Base-by-base conservation (phyloP, 1,140 invertebrate genomes). In the Pentalonia nigronervosa region DNA sequence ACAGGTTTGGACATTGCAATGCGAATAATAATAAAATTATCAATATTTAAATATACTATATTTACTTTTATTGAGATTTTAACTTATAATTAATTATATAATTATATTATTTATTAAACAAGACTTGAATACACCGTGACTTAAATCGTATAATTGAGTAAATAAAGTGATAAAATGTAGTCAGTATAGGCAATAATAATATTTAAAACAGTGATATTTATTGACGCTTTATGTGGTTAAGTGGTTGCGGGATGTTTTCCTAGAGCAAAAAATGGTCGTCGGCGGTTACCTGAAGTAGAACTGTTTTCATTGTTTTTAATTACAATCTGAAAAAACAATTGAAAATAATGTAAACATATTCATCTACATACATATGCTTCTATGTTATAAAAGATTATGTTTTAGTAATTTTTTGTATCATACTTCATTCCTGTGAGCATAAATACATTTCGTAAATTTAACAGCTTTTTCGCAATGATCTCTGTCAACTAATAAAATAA, bases 371-470 rank as follows among this genome's bases (percentile, higher is more conserved):
- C 8, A 6, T 23, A 8, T 1, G 20, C 14, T 83, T 83, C 4
- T 36, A 83, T 17, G 1, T 1, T n/a, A n/a, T n/a, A 11, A 76
- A 76, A n/a, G 20, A 76, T 30, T 14, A n/a, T n/a, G n/a, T 17
- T n/a, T 34, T n/a, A 67, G 25, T 56, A 25, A 11, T 25, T 9
- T 56, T 89, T 89, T 53, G 7, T 36, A 34, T 89, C 50, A 30
- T 90, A 90, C 89, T 45, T 60, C 53, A 7, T 90, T 14, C 2
- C 20, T 90, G 34, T 90, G n/a, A 11, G 34, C 34, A 20, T 90
- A 60, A 60, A 90, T 56, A 60, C 89, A 90, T 41, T 90, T 90
- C 6, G 89, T 90, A 14, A 90, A 90, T 7, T 90, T 45, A 23
- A 90, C 36, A 11, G 89, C 89, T 67, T 45, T 90, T 90, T 90